Evolutionary conservation across 2,113 vertebrate species (phyloP).

Genomic region (Brachypodius melanocephalos): DNA sequence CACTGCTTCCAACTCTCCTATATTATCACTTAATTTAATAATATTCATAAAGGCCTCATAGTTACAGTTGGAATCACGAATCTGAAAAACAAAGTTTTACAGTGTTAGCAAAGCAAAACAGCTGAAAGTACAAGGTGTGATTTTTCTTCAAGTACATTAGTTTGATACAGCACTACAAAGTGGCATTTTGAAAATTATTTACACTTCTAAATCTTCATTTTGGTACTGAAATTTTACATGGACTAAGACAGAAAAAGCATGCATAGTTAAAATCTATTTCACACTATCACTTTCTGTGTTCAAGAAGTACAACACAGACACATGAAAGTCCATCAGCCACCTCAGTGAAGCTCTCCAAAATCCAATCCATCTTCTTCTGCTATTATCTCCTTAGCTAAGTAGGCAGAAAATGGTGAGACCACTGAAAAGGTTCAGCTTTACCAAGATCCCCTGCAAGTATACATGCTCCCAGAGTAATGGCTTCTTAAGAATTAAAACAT

Average conservation of each 20-base stretch:
- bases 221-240: not conserved
- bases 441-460: not conserved
- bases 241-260: not conserved
- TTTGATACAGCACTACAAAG: not conserved
- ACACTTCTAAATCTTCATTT: not conserved
- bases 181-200: not conserved
- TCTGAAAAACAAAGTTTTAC: constrained; percentile 75
- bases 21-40: constrained; percentile 95
- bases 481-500: not conserved
- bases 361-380: not conserved
- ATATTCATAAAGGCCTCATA: constrained; percentile 99
- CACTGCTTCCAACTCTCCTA: constrained; percentile 91
- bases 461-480: not conserved
- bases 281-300: not conserved
- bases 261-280: not conserved
- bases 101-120: not conserved
- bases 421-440: not conserved
- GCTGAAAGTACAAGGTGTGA: not conserved
- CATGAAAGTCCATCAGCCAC: not conserved
- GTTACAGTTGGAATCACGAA: constrained; percentile 95
- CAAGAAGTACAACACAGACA: not conserved
- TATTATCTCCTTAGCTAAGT: not conserved
- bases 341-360: not conserved
- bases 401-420: not conserved
- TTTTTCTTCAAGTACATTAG: not conserved